Base-by-base conservation (phyloP, 2,113 vertebrate genomes). In the Gavia stellata region DNA sequence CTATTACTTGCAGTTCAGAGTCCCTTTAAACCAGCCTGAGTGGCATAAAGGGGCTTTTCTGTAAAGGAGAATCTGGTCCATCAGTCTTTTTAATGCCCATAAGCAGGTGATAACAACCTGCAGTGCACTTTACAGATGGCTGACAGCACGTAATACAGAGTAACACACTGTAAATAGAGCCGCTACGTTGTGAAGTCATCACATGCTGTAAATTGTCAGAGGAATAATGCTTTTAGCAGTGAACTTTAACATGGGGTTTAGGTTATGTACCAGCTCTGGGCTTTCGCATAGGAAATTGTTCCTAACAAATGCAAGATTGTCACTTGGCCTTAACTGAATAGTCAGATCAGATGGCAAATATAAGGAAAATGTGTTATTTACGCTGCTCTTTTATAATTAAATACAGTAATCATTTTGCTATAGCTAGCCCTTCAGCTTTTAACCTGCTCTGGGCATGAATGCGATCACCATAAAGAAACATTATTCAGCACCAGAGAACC, bases 81-180 rank as follows among this genome's bases (percentile, higher is more conserved):
- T 87, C 56, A 9, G 42, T 87, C 47, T 95, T 96, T 91, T 79
- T 91, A 85, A 95, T 91, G 81, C 56, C 66, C 7, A 4, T 67
- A 72, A 91, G 84, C 89, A 91, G 70, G 65, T 85, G 87, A 74
- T 87, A 86, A 91, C 68, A 81, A 81, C 89, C 75, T 77, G 81
- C 82, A 86, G 61, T 77, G 65, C 58, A 82, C 72, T 93, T 87
- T 68, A 50, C 93, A 97, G 96, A 90, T 93, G 85, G 94, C 84
- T 86, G 47, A 70, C 53, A 94, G 82, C 93, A 86, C 5, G 4
- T 94, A 89, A 94, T 63, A 66, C 49, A 83, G 63, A 86, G 79
- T 83, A 88, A 70, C 80, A 91, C 56, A 17, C 86, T 82, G 50
- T 94, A 97, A 97, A 94, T 17, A 92, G 47, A 90, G 49, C 3